Conservation (phyloP, 2,888 invertebrate genomes). For the Drepana falcataria region DNA sequence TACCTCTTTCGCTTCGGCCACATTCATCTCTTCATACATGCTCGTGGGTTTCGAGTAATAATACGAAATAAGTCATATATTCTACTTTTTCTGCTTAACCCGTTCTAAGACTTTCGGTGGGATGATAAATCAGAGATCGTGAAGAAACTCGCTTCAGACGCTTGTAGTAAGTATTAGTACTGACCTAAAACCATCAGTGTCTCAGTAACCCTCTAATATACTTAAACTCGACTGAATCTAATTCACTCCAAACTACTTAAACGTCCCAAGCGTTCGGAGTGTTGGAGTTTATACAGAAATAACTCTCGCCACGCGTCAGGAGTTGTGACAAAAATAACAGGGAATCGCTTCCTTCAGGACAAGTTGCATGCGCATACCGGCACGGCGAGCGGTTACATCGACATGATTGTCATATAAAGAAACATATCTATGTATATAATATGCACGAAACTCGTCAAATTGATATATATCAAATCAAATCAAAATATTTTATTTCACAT, state of each 20-base stretch:
- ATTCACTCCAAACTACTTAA: conserved; percentile 9
- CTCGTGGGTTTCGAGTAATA: no score
- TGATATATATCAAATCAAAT: no score
- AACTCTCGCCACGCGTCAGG: conserved; percentile 43
- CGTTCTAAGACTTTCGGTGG: no score
- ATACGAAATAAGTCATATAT: no score
- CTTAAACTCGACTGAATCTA: neutral
- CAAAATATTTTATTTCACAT: no score
- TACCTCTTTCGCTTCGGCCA: neutral
- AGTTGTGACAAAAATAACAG: conserved; percentile 54
- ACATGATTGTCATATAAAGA: conserved; percentile 24
- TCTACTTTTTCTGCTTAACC: no score
- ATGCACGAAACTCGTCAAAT: neutral
- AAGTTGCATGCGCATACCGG: conserved; percentile 15
- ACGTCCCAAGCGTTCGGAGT: conserved; percentile 10
- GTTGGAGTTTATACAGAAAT: conserved; percentile 26
- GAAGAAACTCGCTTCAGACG: no score
- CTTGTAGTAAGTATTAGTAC: no score
- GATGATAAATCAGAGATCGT: no score
- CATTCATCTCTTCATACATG: no score
- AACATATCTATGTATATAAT: neutral
- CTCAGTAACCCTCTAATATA: conserved; percentile 1
- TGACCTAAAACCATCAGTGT: neutral
- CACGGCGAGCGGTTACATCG: conserved; percentile 28
- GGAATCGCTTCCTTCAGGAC: conserved; percentile 30